These are phyloP conservation scores for Mirounga angustirostris DNA, from an alignment of 2,113 vertebrate genomes.

Conservation along the genomic window DNA sequence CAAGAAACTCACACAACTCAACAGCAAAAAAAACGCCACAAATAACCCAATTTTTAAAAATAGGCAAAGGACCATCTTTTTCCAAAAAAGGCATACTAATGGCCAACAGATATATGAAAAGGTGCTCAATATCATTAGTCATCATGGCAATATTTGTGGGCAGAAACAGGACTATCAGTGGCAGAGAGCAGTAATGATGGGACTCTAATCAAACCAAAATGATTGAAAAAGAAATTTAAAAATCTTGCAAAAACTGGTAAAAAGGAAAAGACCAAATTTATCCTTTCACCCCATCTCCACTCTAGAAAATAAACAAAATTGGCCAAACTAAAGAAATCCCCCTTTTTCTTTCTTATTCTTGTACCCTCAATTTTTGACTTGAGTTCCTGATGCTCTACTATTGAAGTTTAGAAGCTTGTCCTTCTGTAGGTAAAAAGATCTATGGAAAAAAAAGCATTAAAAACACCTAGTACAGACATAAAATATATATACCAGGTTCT, in stretches of 20 bases:
- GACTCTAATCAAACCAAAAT: constrained; percentile 32
- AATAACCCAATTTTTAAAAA: background rate
- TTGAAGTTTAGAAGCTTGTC: background rate
- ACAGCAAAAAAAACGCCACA: background rate
- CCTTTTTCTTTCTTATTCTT: background rate
- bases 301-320: background rate
- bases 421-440: background rate
- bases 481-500: background rate
- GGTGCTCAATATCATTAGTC: background rate
- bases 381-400: background rate
- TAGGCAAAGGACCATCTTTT: background rate
- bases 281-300: background rate
- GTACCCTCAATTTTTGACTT: background rate
- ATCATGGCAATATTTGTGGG: background rate
- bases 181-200: background rate
- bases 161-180: background rate
- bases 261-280: background rate
- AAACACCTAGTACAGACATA: background rate
- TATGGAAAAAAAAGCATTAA: background rate
- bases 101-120: background rate
- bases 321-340: background rate
- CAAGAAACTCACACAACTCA: background rate
- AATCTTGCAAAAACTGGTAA: background rate
- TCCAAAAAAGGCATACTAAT: background rate
- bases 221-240: background rate